These are phyloP conservation scores for Urosaurus nigricauda DNA, from an alignment of 2,797 vertebrate genomes.

Conservation along the genomic window DNA sequence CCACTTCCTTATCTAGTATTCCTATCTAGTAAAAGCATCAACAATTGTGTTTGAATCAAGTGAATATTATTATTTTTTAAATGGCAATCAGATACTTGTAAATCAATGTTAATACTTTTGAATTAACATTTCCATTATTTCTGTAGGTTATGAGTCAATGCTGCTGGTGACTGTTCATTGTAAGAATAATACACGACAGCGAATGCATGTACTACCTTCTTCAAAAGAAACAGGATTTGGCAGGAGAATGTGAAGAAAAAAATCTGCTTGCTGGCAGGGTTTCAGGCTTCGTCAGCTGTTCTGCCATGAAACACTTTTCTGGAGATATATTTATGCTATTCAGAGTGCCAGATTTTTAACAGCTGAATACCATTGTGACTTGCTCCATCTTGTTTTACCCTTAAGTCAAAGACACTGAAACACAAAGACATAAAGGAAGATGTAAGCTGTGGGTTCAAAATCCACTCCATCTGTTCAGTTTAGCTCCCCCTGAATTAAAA, in stretches of 20 bases:
- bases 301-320: slow-evolving; percentile 48
- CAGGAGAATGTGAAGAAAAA: slow-evolving; percentile 35
- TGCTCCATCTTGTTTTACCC: slow-evolving; percentile 48
- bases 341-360: not conserved
- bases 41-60: slow-evolving; percentile 24
- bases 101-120: not conserved
- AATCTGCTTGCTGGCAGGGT: slow-evolving; percentile 43
- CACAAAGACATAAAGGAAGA: not conserved
- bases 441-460: not conserved
- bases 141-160: not conserved
- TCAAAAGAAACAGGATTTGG: slow-evolving; percentile 37
- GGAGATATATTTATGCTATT: not conserved
- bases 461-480: not conserved
- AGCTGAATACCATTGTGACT: slow-evolving; percentile 51
- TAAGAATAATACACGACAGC: not conserved
- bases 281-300: slow-evolving; percentile 57
- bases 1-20: not conserved
- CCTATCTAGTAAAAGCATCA: slow-evolving; percentile 35
- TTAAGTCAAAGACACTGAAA: slow-evolving; percentile 36
- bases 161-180: slow-evolving; percentile 8
- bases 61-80: slow-evolving; percentile 2
- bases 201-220: slow-evolving; percentile 7
- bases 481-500: not conserved
- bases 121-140: slow-evolving; percentile 14
- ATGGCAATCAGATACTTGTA: slow-evolving; percentile 1